Evolutionary conservation across 2,888 invertebrate species (phyloP), one percentile per base, ranked within the genome.

Genomic region (Mesorhabditis spiculigera): DNA sequence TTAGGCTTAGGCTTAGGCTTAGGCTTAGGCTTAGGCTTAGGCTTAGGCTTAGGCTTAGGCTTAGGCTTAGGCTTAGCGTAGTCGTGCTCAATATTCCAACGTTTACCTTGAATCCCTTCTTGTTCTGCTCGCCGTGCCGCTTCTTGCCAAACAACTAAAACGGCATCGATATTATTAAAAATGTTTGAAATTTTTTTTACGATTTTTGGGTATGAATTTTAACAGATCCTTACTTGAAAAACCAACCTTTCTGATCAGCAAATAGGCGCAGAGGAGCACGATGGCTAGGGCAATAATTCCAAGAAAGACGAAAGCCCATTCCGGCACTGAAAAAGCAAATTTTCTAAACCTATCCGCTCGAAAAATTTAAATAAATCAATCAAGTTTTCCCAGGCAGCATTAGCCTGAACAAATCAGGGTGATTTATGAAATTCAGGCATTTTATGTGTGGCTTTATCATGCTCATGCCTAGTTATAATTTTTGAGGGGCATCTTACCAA

Each of bases 81-180:
- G 28, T 28, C 28, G 28, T 28, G 28, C 28, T 28, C 28, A 28
- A 28, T 28, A 28, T 28, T 28, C 28, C 28, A 50, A 43, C n/a
- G 28, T 45, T 45, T 42, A 69, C 69, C 68, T 72, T 72, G 70
- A 75, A 69, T 64, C 74, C 73, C 67, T 80, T 73, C 69, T 85
- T 85, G 76, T 85, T 84, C 78, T 85, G 84, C 67, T 85, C 85
- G 43, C 85, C 85, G 71, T 85, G 85, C 66, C 85, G 71, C 68
- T 83, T 83, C 73, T 85, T 85, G 70, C 83, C 85, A 72, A 85
- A 85, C 58, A 85, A 70, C 71, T 70, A 43, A 44, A 50, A 50
- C 1, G 1, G 8, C 58, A 45, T 28, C 41, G 43, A 5, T 2
- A 3, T 16, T 63, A 28, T 16, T 1, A 63, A 16, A 16, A 8